Evolutionary conservation across 1,140 invertebrate species (phyloP).

Genomic region (Drosophila carrolli): DNA sequence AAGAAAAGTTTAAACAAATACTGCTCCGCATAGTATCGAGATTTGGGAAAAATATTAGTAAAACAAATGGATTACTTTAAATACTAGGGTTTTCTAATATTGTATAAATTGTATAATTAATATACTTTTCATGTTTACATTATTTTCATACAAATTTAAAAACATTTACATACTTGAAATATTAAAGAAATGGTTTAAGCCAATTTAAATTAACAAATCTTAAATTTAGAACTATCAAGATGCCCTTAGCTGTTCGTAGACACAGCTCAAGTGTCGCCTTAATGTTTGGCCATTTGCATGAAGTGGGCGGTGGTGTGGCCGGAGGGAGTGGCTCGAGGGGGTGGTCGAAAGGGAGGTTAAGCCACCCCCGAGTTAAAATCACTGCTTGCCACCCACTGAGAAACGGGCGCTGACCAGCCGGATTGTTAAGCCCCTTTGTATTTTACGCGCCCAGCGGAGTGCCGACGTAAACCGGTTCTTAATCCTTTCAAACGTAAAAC

Average conservation of each 20-base stretch:
- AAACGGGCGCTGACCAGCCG: slow-evolving; percentile 42
- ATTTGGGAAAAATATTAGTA: no score
- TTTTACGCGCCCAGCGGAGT: slow-evolving; percentile 22
- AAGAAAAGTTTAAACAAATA: no score
- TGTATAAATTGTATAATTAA: no score
- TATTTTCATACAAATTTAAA: no score
- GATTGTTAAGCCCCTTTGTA: slow-evolving; percentile 33
- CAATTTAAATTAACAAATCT: background rate
- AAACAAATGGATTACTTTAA: no score
- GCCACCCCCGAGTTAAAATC: slow-evolving; percentile 48
- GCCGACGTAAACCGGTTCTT: slow-evolving; percentile 43
- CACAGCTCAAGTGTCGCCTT: slow-evolving; percentile 56
- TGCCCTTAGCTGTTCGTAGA: slow-evolving; percentile 29
- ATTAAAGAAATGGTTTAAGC: no score
- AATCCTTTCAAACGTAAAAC: slow-evolving; percentile 59
- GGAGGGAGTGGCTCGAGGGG: background rate
- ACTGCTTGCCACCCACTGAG: slow-evolving; percentile 34
- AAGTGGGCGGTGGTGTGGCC: slow-evolving; percentile 29
- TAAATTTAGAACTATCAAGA: background rate
- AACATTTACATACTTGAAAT: no score
- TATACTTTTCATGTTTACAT: no score
- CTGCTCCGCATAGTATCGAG: no score
- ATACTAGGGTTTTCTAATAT: no score
- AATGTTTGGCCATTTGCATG: slow-evolving; percentile 66
- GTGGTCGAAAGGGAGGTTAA: background rate